A percentile compares a stretch with the other conserved stretches of the same genome.
These are phyloP conservation scores for Romanogobio albipinnatus DNA, from an alignment of 2,113 vertebrate genomes.

Conservation along the genomic window DNA sequence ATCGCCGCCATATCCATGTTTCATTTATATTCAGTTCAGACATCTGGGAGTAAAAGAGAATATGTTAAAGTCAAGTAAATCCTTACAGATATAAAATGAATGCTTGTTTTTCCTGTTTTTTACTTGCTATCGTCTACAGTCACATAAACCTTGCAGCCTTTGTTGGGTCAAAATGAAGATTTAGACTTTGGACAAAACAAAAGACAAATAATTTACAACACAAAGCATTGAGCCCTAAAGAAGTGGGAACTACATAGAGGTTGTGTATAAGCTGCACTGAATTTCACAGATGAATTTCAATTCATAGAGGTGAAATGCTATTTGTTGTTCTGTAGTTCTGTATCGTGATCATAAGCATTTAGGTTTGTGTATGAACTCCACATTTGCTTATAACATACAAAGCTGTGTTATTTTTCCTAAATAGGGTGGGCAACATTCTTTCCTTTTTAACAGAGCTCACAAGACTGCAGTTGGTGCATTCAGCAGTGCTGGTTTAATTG, in stretches of 20 bases:
- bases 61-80: constrained; percentile 1
- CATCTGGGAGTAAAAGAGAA: not conserved
- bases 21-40: constrained; percentile 5
- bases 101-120: constrained; percentile 21
- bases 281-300: constrained; percentile 16
- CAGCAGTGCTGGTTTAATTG: constrained; percentile 30
- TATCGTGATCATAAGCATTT: not conserved
- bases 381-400: constrained; percentile 14
- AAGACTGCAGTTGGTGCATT: constrained; percentile 22
- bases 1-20: not conserved
- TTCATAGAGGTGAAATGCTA: not conserved
- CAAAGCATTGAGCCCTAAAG: constrained; percentile 20
- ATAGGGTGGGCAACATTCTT: not conserved
- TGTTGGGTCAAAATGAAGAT: constrained; percentile 34
- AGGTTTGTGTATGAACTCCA: not conserved
- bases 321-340: not conserved
- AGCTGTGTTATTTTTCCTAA: not conserved
- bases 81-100: not conserved
- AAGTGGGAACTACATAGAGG: not conserved
- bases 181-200: not conserved
- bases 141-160: constrained; percentile 49
- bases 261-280: constrained; percentile 6
- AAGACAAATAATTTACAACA: constrained; percentile 32
- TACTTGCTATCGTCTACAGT: constrained; percentile 41
- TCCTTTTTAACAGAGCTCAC: constrained; percentile 2